phyloP scores from a whole-genome alignment of 2,113 vertebrate genomes.

The Lucifuga dentata region DNA sequence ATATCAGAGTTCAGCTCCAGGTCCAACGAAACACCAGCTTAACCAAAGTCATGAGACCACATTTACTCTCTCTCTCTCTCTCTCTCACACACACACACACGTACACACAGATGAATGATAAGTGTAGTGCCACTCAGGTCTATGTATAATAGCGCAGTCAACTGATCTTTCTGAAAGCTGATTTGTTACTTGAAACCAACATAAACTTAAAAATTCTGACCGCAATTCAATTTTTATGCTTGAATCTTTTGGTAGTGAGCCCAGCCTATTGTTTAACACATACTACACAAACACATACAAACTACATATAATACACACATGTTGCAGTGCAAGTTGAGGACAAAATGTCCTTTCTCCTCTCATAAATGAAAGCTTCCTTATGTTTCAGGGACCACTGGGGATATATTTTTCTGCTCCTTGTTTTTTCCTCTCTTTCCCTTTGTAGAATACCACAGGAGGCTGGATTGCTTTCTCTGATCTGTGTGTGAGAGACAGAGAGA shows the following conservation, averaged over 20 bases:
- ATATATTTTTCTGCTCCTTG: conserved; percentile 57
- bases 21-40: conserved; percentile 73
- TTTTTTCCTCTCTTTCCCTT: conserved; percentile 61
- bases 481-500: conserved; percentile 34
- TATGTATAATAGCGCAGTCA: not conserved
- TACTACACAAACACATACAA: not conserved
- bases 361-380: conserved; percentile 55
- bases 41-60: conserved; percentile 78
- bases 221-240: too few relatives aligned
- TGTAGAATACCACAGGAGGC: conserved; percentile 54
- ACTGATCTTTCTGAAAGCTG: too few relatives aligned
- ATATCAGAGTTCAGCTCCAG: conserved; percentile 77
- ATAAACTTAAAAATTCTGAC: too few relatives aligned
- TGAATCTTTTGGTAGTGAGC: too few relatives aligned
- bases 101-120: conserved; percentile 5
- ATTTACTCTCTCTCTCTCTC: not conserved
- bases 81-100: conserved; percentile 24
- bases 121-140: not conserved
- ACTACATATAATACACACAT: not conserved
- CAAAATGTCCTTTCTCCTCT: conserved; percentile 57
- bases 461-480: conserved; percentile 63
- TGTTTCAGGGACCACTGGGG: conserved; percentile 62
- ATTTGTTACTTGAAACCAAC: too few relatives aligned
- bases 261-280: not conserved
- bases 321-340: conserved; percentile 43